Conservation (phyloP, 2,113 vertebrate genomes). For the Caracal caracal region DNA sequence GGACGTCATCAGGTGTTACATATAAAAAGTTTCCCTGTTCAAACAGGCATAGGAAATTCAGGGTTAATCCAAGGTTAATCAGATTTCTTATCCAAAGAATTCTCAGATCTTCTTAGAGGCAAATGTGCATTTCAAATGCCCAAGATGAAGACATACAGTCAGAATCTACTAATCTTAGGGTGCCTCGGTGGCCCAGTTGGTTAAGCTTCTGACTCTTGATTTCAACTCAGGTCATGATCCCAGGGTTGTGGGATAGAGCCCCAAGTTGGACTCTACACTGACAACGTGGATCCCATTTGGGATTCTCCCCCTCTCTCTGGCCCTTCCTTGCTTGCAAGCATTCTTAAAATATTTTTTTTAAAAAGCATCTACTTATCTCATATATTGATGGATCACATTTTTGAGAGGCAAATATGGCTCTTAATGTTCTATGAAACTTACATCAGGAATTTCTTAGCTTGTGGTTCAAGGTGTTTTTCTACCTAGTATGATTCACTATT, state of each 20-base stretch:
- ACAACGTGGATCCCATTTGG: too few species aligned
- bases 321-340: too few species aligned
- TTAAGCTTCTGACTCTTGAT: too few species aligned
- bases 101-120: not conserved
- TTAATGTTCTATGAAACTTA: not conserved
- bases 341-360: too few species aligned
- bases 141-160: not conserved
- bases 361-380: not conserved
- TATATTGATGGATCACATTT: not conserved
- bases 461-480: not conserved
- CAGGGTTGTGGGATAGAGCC: too few species aligned
- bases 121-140: not conserved
- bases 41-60: not conserved
- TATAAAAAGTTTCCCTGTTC: not conserved
- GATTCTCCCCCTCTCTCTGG: too few species aligned
- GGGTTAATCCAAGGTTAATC: not conserved
- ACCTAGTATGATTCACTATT: not conserved
- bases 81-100: not conserved
- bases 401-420: not conserved
- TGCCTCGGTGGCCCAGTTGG: too few species aligned
- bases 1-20: not conserved
- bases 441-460: not conserved
- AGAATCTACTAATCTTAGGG: not conserved
- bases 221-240: too few species aligned
- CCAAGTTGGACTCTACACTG: too few species aligned